Base-by-base conservation (phyloP, 2,797 vertebrate species). In the Poeciliopsis paucimaculata region DNA sequence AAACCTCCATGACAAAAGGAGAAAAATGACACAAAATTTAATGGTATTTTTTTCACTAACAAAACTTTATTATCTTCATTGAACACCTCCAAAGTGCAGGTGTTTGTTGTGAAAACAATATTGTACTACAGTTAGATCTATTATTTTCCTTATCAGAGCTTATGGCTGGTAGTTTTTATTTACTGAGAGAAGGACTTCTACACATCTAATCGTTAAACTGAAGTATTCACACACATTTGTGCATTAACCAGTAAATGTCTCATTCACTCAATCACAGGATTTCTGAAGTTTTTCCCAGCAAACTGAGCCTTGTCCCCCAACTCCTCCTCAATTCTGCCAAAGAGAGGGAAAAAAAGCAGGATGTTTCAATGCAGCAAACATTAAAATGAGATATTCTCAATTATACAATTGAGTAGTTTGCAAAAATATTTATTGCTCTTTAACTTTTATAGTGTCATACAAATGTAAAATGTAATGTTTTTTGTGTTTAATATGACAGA, bases 211-310 rank as follows among this genome's bases (percentile, higher is more conserved):
- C 76, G 77, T 62, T 73, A n/a, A 1, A 78, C 10, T 28, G 3
- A 72, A 55, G 18, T 3, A 9, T 79, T 79, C 55, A 76, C 31
- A 74, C 47, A 41, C 9, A 77, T 78, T 76, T 85, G 43, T 47
- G 5, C 11, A 26, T 77, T 5, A 31, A 75, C 76, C 68, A 85
- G 60, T 36, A 64, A 80, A 26, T 74, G 34, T 4, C 62, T 77
- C 16, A 51, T 20, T 96, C 94, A 98, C 90, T 95, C 94, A 60
- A 91, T 89, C 73, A 96, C 78, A 64, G 98, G 98, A 90, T 97
- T 98, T 93, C 98, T 96, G 96, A 99, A 99, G 93, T 95, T 98
- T 85, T 92, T 97, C 78, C 98, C 97, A 31, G 98, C 97, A 84
- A 98, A 99, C 60, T 72, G 91, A 78, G 98, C 98, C 90, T 97